Conservation (phyloP, 2,113 vertebrate species). For the Gymnarchus niloticus region DNA sequence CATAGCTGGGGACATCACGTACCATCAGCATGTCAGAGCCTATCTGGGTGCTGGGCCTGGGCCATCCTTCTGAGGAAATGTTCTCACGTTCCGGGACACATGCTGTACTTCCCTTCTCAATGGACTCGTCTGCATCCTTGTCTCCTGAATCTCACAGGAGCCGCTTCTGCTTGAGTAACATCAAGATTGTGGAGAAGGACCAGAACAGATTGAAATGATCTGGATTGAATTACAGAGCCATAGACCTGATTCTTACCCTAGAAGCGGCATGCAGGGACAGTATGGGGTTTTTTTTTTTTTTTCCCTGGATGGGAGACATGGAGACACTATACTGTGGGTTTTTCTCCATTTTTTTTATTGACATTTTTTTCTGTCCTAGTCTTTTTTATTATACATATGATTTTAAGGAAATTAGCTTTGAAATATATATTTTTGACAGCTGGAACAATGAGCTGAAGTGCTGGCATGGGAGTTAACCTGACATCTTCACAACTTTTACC, state of each 20-base stretch:
- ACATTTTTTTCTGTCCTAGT: background rate
- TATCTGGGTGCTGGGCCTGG: background rate
- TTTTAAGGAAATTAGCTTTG: constrained; percentile 3
- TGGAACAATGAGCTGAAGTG: background rate
- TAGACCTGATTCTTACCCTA: background rate
- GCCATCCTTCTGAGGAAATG: no score
- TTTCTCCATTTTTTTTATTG: background rate
- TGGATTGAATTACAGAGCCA: background rate
- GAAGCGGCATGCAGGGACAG: background rate
- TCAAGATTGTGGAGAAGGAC: background rate
- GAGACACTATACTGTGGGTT: background rate
- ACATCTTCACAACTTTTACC: background rate
- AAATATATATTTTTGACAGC: background rate
- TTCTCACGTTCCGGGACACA: background rate
- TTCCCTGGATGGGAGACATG: background rate
- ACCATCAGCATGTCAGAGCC: background rate
- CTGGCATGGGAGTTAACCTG: background rate
- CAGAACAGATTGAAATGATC: background rate
- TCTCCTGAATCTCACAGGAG: background rate
- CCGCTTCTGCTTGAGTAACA: background rate
- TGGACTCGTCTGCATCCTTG: background rate
- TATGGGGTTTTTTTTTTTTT: background rate
- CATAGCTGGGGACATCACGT: background rate
- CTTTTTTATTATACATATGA: background rate
- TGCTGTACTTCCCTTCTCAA: background rate